Percentiles rank a stretch among this genome's conserved stretches.
Evolutionary conservation across 2,888 invertebrate species (phyloP).

Genomic region (Drosophila nigritarsus): DNA sequence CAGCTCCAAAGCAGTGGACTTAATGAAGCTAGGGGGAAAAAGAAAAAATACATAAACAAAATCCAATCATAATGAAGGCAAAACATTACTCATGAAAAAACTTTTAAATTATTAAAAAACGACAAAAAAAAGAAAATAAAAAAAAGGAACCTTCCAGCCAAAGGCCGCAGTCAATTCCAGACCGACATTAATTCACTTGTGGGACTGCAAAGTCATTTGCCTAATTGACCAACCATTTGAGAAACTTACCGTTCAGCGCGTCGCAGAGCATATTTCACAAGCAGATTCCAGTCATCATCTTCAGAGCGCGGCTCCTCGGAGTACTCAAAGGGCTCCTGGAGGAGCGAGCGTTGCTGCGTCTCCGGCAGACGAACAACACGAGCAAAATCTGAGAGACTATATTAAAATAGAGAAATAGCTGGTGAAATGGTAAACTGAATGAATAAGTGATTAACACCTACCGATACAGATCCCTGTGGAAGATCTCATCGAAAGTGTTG

Average conservation of each 20-base stretch:
- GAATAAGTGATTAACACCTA: conserved; percentile 53
- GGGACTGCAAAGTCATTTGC: conserved; percentile 43
- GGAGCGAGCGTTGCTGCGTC: conserved; percentile 89
- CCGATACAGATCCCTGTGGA: conserved; percentile 88
- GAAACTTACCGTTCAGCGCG: conserved; percentile 89
- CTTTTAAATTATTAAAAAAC: conserved; percentile 21
- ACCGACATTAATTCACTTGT: conserved; percentile 60
- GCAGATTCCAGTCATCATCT: conserved; percentile 92
- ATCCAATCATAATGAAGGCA: conserved; percentile 22
- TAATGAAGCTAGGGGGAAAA: conserved; percentile 87
- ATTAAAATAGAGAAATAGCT: background rate
- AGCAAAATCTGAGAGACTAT: conserved; percentile 89
- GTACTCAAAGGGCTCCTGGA: conserved; percentile 90
- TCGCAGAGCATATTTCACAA: conserved; percentile 91
- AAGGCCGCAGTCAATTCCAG: conserved; percentile 27
- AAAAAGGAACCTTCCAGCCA: background rate
- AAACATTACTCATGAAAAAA: conserved; percentile 56
- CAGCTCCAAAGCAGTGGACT: conserved; percentile 91
- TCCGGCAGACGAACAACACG: conserved; percentile 89
- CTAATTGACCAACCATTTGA: conserved; percentile 48
- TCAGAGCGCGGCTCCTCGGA: conserved; percentile 89
- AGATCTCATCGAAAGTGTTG: conserved; percentile 91
- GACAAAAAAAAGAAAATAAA: background rate
- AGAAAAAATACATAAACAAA: conserved; percentile 36
- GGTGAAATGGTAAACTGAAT: background rate